Evolutionary conservation across 2,113 vertebrate genomes (phyloP), one percentile per base, ranked within the genome.

Genomic region (Lanius collurio): DNA sequence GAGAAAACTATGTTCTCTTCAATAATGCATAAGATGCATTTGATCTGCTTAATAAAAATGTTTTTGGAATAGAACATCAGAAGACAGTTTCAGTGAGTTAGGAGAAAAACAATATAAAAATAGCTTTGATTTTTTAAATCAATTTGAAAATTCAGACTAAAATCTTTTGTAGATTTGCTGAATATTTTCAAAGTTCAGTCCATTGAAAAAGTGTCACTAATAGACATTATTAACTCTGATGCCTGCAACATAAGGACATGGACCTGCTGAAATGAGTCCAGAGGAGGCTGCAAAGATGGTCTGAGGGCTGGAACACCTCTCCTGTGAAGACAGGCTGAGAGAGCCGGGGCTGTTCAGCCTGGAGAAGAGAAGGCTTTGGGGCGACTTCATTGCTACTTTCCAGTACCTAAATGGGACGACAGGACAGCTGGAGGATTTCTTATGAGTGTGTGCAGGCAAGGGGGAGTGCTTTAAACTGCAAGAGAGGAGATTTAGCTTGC

Each of bases 361-460:
- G 37, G 16, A 18, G 50, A 15, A 47, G 28, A 30, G 60, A 41
- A 18, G 17, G 46, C 13, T 53, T 14, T 26, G 13, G 6, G 11
- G 4, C 0, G 3, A 53, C 6, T 11, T 22, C 28, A 22, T 4
- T 30, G 28, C 0, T 1, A 5, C 13, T 59, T 60, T 67, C 20
- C 46, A 46, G n/a, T 26, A 18, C 28, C 16, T 47, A 22, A 46
- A 46, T 24, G 21, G 24, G 5, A 26, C 28, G 30, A 10, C 33
- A 53, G 7, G 23, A 39, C 13, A 46, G 33, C 3, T 46, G n/a
- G 6, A 53, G 23, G 44, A 22, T 7, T 26, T 60, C n/a, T 53
- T 19, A 27, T 13, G 24, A 46, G 20, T 6, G 2, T 5, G 3
- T 22, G 9, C 18, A 53, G 16, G 26, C 14, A 60, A 53, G 52